These are phyloP conservation scores for Scaptomyza flava DNA, from an alignment of 2,888 invertebrate species.

Conservation along the genomic window DNA sequence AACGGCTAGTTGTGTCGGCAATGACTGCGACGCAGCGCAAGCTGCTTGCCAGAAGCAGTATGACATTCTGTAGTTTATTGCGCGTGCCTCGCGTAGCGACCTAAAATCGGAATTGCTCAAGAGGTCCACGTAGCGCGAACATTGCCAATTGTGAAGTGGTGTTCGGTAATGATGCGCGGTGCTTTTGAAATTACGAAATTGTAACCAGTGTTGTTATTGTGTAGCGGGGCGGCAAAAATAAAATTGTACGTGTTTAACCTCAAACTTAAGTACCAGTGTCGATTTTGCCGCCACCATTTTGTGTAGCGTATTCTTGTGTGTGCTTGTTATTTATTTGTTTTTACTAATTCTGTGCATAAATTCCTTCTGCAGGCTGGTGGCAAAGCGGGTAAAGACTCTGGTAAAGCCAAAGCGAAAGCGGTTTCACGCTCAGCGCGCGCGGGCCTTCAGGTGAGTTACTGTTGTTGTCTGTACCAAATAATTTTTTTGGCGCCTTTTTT, in stretches of 20 bases:
- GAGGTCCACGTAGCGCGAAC: constrained; percentile 35
- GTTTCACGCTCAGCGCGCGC: constrained; percentile 99
- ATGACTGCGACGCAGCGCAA: constrained; percentile 50
- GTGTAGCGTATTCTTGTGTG: constrained; percentile 44
- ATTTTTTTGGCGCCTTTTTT: constrained; percentile 83
- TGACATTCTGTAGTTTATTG: constrained; percentile 54
- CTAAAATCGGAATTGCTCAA: constrained; percentile 47
- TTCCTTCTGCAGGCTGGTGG: constrained; percentile 94
- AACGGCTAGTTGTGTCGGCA: constrained; percentile 17
- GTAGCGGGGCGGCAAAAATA: constrained; percentile 42
- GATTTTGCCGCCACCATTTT: constrained; percentile 73
- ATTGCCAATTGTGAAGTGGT: constrained; percentile 10
- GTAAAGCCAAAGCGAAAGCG: constrained; percentile 99
- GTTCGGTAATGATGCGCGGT: constrained; percentile 5
- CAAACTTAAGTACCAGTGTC: constrained; percentile 41
- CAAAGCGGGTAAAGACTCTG: constrained; percentile 99
- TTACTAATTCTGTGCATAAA: constrained; percentile 43
- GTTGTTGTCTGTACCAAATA: constrained; percentile 65
- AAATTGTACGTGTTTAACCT: constrained; percentile 58
- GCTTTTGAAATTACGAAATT: constrained; percentile 26
- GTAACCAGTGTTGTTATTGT: constrained; percentile 62
- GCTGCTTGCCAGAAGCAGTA: constrained; percentile 38
- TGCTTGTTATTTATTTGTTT: constrained; percentile 36
- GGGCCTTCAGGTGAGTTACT: constrained; percentile 94
- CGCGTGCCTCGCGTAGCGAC: constrained; percentile 60